Base-by-base conservation (phyloP, 2,888 invertebrate species). In the Ctenicera cuprea region DNA sequence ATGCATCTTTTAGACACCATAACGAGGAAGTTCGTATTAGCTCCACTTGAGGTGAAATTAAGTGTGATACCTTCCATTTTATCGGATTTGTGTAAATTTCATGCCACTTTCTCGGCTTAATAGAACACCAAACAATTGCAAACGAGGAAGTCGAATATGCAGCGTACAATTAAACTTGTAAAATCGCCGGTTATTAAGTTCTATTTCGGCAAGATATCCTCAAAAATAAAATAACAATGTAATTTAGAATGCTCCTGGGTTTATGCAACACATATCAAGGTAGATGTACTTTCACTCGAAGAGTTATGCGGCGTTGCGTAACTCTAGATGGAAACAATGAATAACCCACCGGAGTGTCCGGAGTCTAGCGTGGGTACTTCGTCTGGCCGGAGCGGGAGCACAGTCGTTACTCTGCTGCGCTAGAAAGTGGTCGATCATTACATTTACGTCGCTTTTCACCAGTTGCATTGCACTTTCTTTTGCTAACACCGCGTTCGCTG, bases 181-280 rank as follows among this genome's bases (percentile, higher is more conserved):
- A 61, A 45, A 45, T 62, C 45, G 8, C 43, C 43, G 43, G 41
- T 61, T 61, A 41, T 18, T 38, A 41, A 16, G 30, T n/a, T 33
- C 14, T 3, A 57, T 57, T 57, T 37, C 57, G 16, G 16, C 14
- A n/a, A 61, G 20, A 61, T 41, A 38, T 41, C 61, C 61, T 33
- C 30, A 38, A 65, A 48, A 65, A 22, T 16, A 52, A 26, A 61
- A 43, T 16, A 65, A 65, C 43, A 65, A 38, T 22, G 22, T 52
- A 65, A 65, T 22, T 57, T 68, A 73, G 69, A 64, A 69, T 64
- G 63, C 68, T 59, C 22, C 18, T 16, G 62, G 50, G 74, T 81
- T 83, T 83, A 83, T 83, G 83, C 82, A 82, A 82, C 78, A 73
- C 77, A 78, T 79, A 83, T 81, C 82, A 83, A 83, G 82, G 82